phyloP scores from a whole-genome alignment of 2,888 invertebrate species.

The Drosophila austrosaltans region DNA sequence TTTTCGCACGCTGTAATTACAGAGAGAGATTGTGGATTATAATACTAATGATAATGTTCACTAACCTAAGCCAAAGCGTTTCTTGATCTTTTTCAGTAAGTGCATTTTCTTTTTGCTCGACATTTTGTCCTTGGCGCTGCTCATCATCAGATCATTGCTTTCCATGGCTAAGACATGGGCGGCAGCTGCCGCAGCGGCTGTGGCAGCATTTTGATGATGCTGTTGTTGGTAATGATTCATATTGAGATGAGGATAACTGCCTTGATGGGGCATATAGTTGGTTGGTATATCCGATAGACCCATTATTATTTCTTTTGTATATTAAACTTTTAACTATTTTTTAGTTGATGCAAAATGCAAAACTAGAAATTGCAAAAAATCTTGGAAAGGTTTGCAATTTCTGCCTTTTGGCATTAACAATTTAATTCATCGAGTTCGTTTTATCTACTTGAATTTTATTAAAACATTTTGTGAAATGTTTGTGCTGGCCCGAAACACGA shows the following conservation, averaged over 20 bases:
- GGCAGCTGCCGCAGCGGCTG: conserved; percentile 57
- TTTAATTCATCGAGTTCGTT: conserved; percentile 36
- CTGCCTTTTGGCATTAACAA: conserved; percentile 44
- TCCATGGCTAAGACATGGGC: conserved; percentile 79
- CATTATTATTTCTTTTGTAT: conserved; percentile 54
- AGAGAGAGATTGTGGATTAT: not conserved
- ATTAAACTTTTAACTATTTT: not conserved
- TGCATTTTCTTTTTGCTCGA: conserved; percentile 89
- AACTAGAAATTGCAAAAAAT: conserved; percentile 8
- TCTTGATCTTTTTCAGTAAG: conserved; percentile 94
- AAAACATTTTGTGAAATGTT: conserved; percentile 64
- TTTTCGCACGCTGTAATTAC: conserved; percentile 64
- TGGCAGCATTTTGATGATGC: conserved; percentile 42
- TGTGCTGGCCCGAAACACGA: conserved; percentile 44
- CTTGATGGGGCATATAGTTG: conserved; percentile 73
- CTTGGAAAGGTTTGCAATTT: conserved; percentile 19
- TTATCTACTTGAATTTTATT: conserved; percentile 30
- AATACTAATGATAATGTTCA: conserved; percentile 58
- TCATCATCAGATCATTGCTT: conserved; percentile 65
- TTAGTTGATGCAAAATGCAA: conserved; percentile 24
- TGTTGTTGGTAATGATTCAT: conserved; percentile 51
- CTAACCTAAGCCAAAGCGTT: conserved; percentile 94
- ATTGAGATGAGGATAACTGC: conserved; percentile 54
- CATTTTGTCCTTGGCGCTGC: conserved; percentile 80
- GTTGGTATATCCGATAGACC: conserved; percentile 80